Evolutionary conservation across 2,113 vertebrate species (phyloP), one percentile per base, ranked within the genome.

Genomic region (Caranx ignobilis): DNA sequence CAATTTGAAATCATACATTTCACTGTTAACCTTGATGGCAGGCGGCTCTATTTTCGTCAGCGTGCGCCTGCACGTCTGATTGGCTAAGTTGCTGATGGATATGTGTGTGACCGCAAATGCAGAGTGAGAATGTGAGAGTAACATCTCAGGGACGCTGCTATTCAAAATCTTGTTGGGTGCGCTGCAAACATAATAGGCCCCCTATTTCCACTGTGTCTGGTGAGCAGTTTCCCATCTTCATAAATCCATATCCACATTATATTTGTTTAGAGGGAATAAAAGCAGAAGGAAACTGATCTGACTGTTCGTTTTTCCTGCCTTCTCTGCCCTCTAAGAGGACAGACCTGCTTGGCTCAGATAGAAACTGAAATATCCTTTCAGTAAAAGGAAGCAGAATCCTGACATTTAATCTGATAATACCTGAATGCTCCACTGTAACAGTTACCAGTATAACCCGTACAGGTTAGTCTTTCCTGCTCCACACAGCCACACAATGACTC

Each of bases 1-100:
- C 77, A 47, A 75, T 89, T 82, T 78, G 6, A 83, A 92, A 90
- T 86, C 76, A 79, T 48, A 68, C 61, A 82, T 83, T 85, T 88
- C 43, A 34, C 71, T 32, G 83, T 86, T 82, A 84, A 87, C 84
- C 81, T 87, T 71, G 75, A 88, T 73, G 71, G 45, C 71, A 80
- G 76, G 75, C 11, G 4, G 69, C 71, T 82, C 50, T 47, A 15
- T 74, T 82, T 82, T 77, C 52, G 50, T 63, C 3, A 11, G 47
- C 5, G 26, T 56, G 68, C 16, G 43, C 37, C 47, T 11, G 56
- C 52, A 6, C 63, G 64, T 75, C 75, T 75, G 63, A 66, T 66
- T 69, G 70, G 50, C 48, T 55, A 41, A 74, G 56, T 32, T 39
- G 43, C 66, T 61, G 77, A 84, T 12, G 12, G 61, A 81, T 75